A percentile compares a stretch with the other conserved stretches of the same genome.
Conservation (phyloP, 92 coral and sea anemone genomes). For the Phymanthus crucifer region DNA sequence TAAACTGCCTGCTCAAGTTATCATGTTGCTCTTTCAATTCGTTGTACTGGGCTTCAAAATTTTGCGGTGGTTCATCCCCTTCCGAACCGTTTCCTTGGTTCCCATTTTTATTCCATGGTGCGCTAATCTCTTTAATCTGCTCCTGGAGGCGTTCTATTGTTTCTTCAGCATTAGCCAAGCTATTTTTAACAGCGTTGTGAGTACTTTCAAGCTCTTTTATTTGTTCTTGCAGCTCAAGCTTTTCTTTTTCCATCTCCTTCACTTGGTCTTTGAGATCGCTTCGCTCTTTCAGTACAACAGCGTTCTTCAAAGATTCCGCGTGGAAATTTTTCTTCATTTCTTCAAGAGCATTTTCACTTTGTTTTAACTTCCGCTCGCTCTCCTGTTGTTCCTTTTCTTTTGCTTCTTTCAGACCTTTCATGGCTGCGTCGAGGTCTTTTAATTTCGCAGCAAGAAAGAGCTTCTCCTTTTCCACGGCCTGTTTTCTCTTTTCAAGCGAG, state of each 20-base stretch:
- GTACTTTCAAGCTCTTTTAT: conserved; percentile 52
- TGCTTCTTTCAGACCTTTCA: conserved; percentile 47
- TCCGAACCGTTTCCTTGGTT: conserved; percentile 36
- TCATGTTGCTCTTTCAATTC: conserved; percentile 58
- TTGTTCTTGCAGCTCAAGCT: conserved; percentile 45
- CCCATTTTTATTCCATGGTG: conserved; percentile 69
- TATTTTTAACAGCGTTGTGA: conserved; percentile 33
- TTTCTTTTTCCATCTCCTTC: conserved; percentile 46
- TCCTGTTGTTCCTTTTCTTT: conserved; percentile 47
- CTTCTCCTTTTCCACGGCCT: conserved; percentile 49
- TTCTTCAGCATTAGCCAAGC: conserved; percentile 21
- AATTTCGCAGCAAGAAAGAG: conserved; percentile 48
- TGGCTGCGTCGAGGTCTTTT: conserved; percentile 55
- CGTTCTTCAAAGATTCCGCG: conserved; percentile 57
- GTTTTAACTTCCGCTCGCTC: conserved; percentile 36
- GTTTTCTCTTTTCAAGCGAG: conserved; percentile 47
- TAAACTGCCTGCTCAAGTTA: conserved; percentile 73
- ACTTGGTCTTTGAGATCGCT: conserved; percentile 47
- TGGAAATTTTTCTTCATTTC: conserved; percentile 54
- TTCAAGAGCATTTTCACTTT: conserved; percentile 52
- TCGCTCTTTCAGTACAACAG: conserved; percentile 40
- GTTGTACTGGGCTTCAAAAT: conserved; percentile 57
- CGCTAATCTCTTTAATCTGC: not conserved
- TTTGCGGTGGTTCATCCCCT: conserved; percentile 53
- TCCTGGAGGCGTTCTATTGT: conserved; percentile 4